These are phyloP conservation scores for Tholera decimalis DNA, from an alignment of 2,888 invertebrate species.

Conservation along the genomic window DNA sequence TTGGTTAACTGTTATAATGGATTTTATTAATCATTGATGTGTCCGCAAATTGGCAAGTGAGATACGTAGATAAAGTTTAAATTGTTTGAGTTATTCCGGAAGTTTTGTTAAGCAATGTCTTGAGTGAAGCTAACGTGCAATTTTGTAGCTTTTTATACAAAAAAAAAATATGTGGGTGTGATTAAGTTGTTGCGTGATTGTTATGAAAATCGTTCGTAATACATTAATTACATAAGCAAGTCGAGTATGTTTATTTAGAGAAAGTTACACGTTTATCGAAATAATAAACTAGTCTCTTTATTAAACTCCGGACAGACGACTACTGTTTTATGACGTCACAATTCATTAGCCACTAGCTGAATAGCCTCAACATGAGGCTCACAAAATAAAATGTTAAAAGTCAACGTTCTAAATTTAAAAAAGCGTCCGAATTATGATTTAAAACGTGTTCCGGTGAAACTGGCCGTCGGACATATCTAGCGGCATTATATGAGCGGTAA, in stretches of 20 bases:
- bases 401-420: constrained; percentile 89
- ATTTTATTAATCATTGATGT: constrained; percentile 58
- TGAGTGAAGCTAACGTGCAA: background rate
- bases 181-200: constrained; percentile 15
- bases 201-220: constrained; percentile 19
- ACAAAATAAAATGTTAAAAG: constrained; percentile 81
- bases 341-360: constrained; percentile 53
- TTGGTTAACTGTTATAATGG: constrained; percentile 55
- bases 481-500: constrained; percentile 88
- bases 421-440: constrained; percentile 90
- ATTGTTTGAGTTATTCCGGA: constrained; percentile 17
- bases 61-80: constrained; percentile 68
- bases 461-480: constrained; percentile 90
- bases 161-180: background rate
- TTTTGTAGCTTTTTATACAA: constrained; percentile 14
- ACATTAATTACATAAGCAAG: constrained; percentile 18
- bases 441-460: constrained; percentile 91
- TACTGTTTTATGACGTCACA: constrained; percentile 47
- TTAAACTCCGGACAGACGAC: background rate
- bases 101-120: background rate
- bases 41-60: constrained; percentile 70
- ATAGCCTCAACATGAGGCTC: constrained; percentile 50
- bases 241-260: constrained; percentile 10
- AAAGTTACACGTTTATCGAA: constrained; percentile 20
- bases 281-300: background rate